phyloP scores from a whole-genome alignment of 2,888 invertebrate genomes.

The Ischnura elegans region DNA sequence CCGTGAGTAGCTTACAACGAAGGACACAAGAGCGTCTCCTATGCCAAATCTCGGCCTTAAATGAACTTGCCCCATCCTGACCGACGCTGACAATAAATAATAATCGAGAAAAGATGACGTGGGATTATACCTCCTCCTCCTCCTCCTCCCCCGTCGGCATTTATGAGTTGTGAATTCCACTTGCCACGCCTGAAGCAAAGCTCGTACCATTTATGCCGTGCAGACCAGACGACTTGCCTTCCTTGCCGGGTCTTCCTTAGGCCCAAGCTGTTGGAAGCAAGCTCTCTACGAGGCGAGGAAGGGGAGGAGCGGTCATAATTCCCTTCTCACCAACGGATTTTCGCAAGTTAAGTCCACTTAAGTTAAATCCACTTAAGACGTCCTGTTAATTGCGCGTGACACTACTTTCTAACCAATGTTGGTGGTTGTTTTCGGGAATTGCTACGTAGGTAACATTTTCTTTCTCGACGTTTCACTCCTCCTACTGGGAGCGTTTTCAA shows the following conservation, averaged over 20 bases:
- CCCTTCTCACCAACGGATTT: neutral
- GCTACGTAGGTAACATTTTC: too few relatives aligned
- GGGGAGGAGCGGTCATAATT: neutral
- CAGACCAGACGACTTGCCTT: neutral
- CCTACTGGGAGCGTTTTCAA: too few relatives aligned
- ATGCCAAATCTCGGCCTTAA: slow-evolving; percentile 24
- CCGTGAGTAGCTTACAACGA: slow-evolving; percentile 3
- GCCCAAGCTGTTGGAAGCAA: too few relatives aligned
- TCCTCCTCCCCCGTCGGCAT: neutral
- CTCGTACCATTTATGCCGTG: neutral
- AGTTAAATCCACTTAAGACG: too few relatives aligned
- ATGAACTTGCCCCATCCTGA: neutral
- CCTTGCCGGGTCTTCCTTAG: neutral
- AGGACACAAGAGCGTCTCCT: neutral
- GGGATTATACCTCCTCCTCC: neutral
- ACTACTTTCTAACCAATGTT: too few relatives aligned
- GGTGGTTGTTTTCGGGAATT: too few relatives aligned
- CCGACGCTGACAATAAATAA: neutral
- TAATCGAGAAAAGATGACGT: neutral
- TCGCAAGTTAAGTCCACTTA: too few relatives aligned
- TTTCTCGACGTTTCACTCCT: too few relatives aligned
- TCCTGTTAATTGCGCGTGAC: too few relatives aligned
- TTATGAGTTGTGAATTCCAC: neutral
- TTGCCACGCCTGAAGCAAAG: neutral
- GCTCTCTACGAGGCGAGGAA: neutral